Conservation (phyloP, 2,113 vertebrate species). For the Nestor notabilis region DNA sequence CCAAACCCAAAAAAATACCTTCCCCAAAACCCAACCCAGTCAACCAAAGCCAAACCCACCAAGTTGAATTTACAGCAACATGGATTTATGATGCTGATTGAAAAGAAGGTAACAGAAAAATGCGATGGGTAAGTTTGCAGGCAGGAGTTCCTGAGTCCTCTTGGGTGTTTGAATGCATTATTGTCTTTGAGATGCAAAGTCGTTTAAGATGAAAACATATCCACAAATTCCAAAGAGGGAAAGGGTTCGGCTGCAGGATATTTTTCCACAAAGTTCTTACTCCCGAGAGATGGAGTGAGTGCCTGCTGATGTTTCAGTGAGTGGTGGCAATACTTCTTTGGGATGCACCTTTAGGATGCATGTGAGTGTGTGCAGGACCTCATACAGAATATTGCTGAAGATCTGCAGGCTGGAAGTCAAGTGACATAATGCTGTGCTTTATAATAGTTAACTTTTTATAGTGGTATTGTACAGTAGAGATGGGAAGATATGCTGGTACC, state of each 20-base stretch:
- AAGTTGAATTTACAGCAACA: neutral
- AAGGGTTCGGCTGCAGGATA: neutral
- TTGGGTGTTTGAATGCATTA: neutral
- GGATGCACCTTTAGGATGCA: neutral
- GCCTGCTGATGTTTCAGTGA: neutral
- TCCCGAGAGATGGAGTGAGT: neutral
- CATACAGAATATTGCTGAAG: neutral
- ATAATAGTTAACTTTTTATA: rapidly evolving
- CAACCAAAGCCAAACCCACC: neutral
- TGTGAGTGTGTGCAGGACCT: neutral
- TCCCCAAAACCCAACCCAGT: neutral
- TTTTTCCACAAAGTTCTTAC: neutral
- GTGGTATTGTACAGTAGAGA: neutral
- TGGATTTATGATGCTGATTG: neutral
- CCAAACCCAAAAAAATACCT: neutral
- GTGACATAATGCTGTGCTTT: neutral
- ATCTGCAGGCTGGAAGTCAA: neutral
- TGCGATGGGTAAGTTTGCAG: neutral
- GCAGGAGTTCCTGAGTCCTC: neutral
- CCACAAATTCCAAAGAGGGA: neutral
- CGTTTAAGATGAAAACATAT: neutral
- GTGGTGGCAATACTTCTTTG: neutral
- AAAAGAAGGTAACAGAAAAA: neutral
- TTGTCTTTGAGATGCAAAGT: neutral
- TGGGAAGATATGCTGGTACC: neutral